Evolutionary conservation across 2,113 vertebrate genomes (phyloP).

Genomic region (Protobothrops mucrosquamatus): DNA sequence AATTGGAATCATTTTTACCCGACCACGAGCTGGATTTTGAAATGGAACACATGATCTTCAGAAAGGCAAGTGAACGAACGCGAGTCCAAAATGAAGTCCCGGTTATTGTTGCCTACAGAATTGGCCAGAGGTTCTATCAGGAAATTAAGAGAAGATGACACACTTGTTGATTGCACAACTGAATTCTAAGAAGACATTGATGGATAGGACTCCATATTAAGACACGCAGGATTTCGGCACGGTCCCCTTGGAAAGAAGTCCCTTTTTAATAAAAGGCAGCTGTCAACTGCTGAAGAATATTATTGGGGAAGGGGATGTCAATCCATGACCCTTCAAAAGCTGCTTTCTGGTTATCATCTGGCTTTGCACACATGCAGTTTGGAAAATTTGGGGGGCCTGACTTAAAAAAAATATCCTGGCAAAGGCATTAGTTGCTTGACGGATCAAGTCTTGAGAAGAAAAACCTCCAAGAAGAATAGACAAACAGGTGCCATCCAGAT

Average conservation of each 20-base stretch:
- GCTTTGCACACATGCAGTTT: background rate
- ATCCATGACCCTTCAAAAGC: background rate
- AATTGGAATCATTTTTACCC: background rate
- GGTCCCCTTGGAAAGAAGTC: background rate
- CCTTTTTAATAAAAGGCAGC: background rate
- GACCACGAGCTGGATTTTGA: background rate
- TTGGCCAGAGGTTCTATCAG: background rate
- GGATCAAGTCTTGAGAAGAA: background rate
- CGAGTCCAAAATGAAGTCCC: background rate
- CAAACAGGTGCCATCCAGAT: background rate
- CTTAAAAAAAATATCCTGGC: background rate
- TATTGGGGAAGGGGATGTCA: background rate
- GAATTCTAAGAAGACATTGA: conserved; percentile 3
- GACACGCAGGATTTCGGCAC: background rate
- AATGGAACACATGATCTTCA: background rate
- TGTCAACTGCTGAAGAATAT: background rate
- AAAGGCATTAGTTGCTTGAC: background rate
- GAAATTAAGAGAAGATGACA: conserved; percentile 13
- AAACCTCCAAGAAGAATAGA: background rate
- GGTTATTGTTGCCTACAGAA: background rate
- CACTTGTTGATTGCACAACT: conserved; percentile 12
- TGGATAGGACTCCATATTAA: background rate
- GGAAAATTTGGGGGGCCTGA: background rate
- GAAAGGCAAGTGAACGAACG: background rate
- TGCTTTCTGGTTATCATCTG: background rate